Base-by-base conservation (phyloP, 2,113 vertebrate species). In the Pica pica region DNA sequence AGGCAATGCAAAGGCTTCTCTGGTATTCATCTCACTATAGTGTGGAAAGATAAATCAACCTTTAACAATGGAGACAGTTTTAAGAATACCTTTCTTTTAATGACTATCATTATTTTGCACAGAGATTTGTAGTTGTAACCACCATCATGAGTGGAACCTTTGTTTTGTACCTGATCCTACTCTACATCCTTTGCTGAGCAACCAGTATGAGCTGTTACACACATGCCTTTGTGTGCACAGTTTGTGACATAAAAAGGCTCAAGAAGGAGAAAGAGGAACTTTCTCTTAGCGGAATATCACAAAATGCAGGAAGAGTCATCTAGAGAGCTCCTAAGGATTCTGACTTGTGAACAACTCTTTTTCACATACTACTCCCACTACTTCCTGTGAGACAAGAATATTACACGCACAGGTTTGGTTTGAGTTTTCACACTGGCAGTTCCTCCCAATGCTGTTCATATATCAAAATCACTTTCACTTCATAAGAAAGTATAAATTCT, bases 291-390 rank as follows among this genome's bases (percentile, higher is more conserved):
- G 77, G 67, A 94, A 41, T 53, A 90, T 68, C 79, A 88, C 41
- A 50, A 86, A 83, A 65, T 59, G 27, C 55, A 80, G 55, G 68
- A 90, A 85, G 76, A 95, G 59, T 63, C 33, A 77, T 65, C 64
- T 50, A 92, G 56, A 92, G 83, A 86, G 60, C 42, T 96, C 63
- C 56, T 44, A 69, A 95, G 83, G 80, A 95, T 63, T 73, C 53
- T 49, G 49, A 86, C 84, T 77, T 83, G 79, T 92, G 79, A 96
- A 69, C 55, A 90, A 77, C 33, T 67, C 84, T 46, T 77, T 83
- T 94, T 92, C 55, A 92, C 57, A 37, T 85, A 52, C 53, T 67
- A 87, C 82, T 93, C 85, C 92, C 89, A 86, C 90, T 73, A 35
- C 64, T 95, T 96, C 86, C 82, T 92, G 71, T 0, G 0, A 88